phyloP scores from a whole-genome alignment of 1,140 invertebrate genomes.

The Laupala kohalensis region DNA sequence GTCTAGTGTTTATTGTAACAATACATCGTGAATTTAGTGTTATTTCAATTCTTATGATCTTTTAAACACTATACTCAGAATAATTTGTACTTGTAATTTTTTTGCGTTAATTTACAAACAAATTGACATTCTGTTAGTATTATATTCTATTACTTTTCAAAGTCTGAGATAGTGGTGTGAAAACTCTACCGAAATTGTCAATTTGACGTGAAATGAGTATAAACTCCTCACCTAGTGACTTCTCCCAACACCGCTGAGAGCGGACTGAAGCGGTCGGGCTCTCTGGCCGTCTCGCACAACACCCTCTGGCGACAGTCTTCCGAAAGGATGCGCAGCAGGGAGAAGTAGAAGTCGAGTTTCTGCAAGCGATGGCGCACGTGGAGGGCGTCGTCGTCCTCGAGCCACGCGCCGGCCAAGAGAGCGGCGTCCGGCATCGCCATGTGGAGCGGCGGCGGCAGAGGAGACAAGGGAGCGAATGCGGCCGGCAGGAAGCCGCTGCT shows the following conservation, averaged over 20 bases:
- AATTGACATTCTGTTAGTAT: too few species aligned
- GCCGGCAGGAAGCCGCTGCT: too few species aligned
- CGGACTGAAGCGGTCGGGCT: conserved; percentile 20
- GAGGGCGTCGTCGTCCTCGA: not conserved
- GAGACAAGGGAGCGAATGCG: not conserved
- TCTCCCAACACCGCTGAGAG: conserved; percentile 20
- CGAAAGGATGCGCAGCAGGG: conserved; percentile 17
- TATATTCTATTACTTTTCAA: not conserved
- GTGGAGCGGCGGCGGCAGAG: not conserved
- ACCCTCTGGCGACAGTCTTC: conserved; percentile 21
- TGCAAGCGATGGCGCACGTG: conserved; percentile 17
- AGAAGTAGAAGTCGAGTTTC: conserved; percentile 23
- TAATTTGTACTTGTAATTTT: too few species aligned
- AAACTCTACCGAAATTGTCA: too few species aligned
- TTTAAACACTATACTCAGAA: too few species aligned
- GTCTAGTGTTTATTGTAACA: too few species aligned
- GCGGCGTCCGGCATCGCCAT: not conserved
- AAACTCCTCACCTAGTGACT: conserved; percentile 19
- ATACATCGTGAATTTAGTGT: too few species aligned
- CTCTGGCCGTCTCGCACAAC: conserved; percentile 19
- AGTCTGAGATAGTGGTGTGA: not conserved
- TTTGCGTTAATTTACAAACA: too few species aligned
- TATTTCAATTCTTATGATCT: too few species aligned
- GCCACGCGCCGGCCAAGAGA: not conserved
- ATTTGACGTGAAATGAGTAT: too few species aligned